Evolutionary conservation across 2,797 vertebrate genomes (phyloP), one percentile per base, ranked within the genome.

Genomic region (Malacoraja senta): DNA sequence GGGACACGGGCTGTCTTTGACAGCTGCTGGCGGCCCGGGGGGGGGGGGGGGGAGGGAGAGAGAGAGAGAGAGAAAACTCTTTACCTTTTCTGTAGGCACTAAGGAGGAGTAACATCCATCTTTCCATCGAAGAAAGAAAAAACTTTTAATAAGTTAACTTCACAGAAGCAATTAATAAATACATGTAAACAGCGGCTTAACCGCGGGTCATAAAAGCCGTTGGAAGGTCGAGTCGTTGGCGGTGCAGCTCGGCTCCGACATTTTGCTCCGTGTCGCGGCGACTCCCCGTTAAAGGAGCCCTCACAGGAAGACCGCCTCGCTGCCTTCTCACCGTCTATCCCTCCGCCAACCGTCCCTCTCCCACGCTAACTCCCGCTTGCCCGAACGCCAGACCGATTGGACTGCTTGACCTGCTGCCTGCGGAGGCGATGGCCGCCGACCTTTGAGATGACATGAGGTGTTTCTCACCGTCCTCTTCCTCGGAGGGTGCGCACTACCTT

Each of bases 71-170:
- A 53, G 35, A 84, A 86, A 72, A 72, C 90, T 74, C 90, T 74
- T 74, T 74, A 91, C 90, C 90, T 91, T 72, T 74, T 74, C 90
- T 74, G 65, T 72, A 91, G 90, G 65, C 90, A 74, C 90, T 91
- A 88, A 88, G 84, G 63, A 84, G 81, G 35, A 88, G 61, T 74
- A 91, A 91, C 83, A 78, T 94, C 93, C 72, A 78, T 79, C 93
- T 81, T 79, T 81, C 93, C 93, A 78, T 93, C 94, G 94, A 95
- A 95, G 94, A 94, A 91, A 94, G 93, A 94, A 81, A 93, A 38
- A 68, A 74, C 71, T 78, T 93, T 92, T 93, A 80, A 93, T 91
- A 93, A 93, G 95, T 94, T 94, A 94, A 94, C 95, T 94, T 93
- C 94, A 93, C 93, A 93, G 94, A 94, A 95, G 94, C 93, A 94